Percentiles rank a stretch among this genome's conserved stretches.
Evolutionary conservation across 2,113 vertebrate species (phyloP).

Genomic region (Anolis carolinensis): DNA sequence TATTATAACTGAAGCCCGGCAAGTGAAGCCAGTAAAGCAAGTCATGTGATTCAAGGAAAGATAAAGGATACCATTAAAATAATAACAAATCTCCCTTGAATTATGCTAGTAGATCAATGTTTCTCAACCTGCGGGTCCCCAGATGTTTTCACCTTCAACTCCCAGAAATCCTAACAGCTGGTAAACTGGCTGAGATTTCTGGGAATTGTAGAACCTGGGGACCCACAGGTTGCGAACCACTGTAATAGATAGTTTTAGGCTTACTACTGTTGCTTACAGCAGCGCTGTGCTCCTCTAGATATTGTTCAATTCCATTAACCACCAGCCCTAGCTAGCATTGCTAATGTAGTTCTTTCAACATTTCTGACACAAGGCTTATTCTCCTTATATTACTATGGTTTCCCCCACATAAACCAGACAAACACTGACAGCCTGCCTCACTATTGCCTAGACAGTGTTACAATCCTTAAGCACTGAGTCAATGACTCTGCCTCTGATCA

Average conservation of each 20-base stretch:
- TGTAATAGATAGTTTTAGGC: too few species aligned
- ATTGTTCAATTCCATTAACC: too few species aligned
- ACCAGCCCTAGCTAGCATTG: too few species aligned
- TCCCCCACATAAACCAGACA: background rate
- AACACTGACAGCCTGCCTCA: background rate
- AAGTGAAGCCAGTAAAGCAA: background rate
- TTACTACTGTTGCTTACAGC: background rate
- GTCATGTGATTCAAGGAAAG: background rate
- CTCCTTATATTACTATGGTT: background rate
- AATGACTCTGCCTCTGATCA: background rate
- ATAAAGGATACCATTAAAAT: background rate
- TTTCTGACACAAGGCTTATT: too few species aligned
- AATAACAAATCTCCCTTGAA: background rate
- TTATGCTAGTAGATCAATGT: background rate
- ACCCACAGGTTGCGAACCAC: too few species aligned
- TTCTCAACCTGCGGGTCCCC: too few species aligned
- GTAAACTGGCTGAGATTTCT: too few species aligned
- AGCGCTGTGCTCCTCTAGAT: too few species aligned
- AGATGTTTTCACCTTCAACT: too few species aligned
- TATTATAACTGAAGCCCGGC: background rate
- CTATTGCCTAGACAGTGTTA: background rate
- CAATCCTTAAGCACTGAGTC: background rate
- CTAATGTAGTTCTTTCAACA: too few species aligned
- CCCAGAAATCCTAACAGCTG: too few species aligned
- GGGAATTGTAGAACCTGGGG: too few species aligned